A percentile compares a stretch with the other conserved stretches of the same genome.
phyloP scores from a whole-genome alignment of 2,888 invertebrate species.

The Drepana falcataria region DNA sequence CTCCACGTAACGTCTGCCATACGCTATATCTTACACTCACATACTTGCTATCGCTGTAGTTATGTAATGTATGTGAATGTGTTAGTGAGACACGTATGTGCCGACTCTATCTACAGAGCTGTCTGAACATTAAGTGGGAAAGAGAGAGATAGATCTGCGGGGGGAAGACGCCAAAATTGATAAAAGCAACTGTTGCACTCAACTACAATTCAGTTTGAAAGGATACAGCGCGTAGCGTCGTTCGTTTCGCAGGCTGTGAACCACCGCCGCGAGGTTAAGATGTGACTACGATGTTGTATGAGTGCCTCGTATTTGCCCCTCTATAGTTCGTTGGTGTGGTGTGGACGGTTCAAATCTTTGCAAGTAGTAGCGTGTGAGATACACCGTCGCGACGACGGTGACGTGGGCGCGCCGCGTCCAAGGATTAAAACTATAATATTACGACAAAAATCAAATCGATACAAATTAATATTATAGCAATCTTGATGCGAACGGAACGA shows the following conservation, averaged over 20 bases:
- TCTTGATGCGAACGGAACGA: slow-evolving; percentile 43
- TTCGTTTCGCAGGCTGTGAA: slow-evolving; percentile 37
- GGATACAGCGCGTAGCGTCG: slow-evolving; percentile 48
- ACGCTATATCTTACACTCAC: slow-evolving; percentile 30
- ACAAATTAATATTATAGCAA: slow-evolving; percentile 54
- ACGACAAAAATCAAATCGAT: slow-evolving; percentile 59
- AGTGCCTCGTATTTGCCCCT: slow-evolving; percentile 49
- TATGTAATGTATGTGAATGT: slow-evolving; percentile 37
- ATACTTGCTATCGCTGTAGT: slow-evolving; percentile 32
- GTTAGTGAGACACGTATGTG: slow-evolving; percentile 36
- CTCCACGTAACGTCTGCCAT: slow-evolving; percentile 35
- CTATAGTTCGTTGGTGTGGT: slow-evolving; percentile 43
- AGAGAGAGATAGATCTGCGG: slow-evolving; percentile 36
- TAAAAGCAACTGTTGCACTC: slow-evolving; percentile 74
- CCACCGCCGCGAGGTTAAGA: slow-evolving; percentile 59
- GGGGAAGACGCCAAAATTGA: slow-evolving; percentile 69
- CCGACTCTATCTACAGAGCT: slow-evolving; percentile 46
- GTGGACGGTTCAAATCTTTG: slow-evolving; percentile 33
- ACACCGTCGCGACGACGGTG: slow-evolving; percentile 45
- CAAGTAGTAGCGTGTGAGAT: slow-evolving; percentile 31
- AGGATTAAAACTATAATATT: slow-evolving; percentile 62
- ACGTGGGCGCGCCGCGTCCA: slow-evolving; percentile 66
- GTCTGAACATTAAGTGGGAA: slow-evolving; percentile 36
- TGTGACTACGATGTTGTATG: slow-evolving; percentile 63
- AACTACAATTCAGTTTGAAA: slow-evolving; percentile 69